phyloP scores from a whole-genome alignment of 1,140 invertebrate genomes.

The Hyphantria cunea region DNA sequence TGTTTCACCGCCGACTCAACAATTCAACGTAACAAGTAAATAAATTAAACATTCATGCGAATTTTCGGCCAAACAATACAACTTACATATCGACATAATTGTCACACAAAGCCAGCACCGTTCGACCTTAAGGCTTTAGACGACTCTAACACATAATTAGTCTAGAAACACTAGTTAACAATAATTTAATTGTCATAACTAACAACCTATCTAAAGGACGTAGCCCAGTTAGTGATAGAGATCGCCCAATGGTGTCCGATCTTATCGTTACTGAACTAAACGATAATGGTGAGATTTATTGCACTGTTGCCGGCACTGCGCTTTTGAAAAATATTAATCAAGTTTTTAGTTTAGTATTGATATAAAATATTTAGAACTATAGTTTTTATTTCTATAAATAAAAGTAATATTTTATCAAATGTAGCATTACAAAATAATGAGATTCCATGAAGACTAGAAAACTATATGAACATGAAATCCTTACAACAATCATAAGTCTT shows the following conservation, averaged over 20 bases:
- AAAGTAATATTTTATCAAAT: conserved; percentile 54
- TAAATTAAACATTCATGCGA: conserved; percentile 76
- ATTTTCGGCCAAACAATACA: conserved; percentile 74
- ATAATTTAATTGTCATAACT: conserved; percentile 5
- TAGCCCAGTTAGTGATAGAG: conserved; percentile 7
- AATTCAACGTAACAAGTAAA: conserved; percentile 76
- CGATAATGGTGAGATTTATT: conserved; percentile 28
- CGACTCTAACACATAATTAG: conserved; percentile 21
- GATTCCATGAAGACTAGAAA: conserved; percentile 79
- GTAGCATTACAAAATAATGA: conserved; percentile 73
- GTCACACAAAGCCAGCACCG: conserved; percentile 64
- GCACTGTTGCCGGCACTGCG: conserved; percentile 42
- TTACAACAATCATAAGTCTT: conserved; percentile 78
- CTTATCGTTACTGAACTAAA: conserved; percentile 30
- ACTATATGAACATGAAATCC: conserved; percentile 80
- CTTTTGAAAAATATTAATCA: conserved; percentile 33
- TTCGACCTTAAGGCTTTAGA: conserved; percentile 32
- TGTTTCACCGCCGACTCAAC: conserved; percentile 70
- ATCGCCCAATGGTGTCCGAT: conserved; percentile 20
- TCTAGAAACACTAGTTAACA: conserved; percentile 23
- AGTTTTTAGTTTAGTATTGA: conserved; percentile 36
- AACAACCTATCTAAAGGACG: conserved; percentile 5
- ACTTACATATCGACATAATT: conserved; percentile 61
- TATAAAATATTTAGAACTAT: conserved; percentile 46
- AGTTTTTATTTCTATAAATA: conserved; percentile 43